Evolutionary conservation across 2,888 invertebrate species (phyloP).

Genomic region (Drosophila koepferae): DNA sequence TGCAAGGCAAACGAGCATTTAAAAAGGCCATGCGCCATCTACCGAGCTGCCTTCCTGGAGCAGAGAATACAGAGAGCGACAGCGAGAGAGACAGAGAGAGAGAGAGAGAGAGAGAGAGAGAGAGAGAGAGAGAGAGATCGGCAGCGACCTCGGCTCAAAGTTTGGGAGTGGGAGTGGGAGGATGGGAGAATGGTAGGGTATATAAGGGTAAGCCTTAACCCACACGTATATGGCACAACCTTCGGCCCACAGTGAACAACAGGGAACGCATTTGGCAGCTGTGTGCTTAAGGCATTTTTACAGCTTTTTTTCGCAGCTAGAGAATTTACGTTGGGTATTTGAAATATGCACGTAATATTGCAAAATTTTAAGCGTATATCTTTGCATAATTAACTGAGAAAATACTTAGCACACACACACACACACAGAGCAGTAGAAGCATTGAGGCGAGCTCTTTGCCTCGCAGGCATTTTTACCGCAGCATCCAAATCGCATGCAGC

Average conservation of each 20-base stretch:
- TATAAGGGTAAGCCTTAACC: conserved; percentile 41
- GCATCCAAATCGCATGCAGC: conserved; percentile 67
- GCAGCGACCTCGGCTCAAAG: conserved; percentile 36
- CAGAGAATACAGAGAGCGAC: neutral
- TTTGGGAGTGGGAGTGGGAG: conserved; percentile 4
- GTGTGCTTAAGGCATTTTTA: conserved; percentile 74
- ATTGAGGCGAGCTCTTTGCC: conserved; percentile 50
- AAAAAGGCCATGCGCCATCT: conserved; percentile 71
- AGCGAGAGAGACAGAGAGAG: neutral
- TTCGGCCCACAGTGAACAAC: conserved; percentile 17
- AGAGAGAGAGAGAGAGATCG: neutral
- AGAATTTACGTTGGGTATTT: conserved; percentile 70
- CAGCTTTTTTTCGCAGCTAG: conserved; percentile 61
- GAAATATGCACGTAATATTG: conserved; percentile 81
- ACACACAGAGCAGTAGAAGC: conserved; percentile 15
- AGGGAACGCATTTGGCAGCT: conserved; percentile 45
- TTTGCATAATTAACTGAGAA: conserved; percentile 81
- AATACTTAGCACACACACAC: conserved; percentile 66
- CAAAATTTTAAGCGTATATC: conserved; percentile 80
- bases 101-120: neutral
- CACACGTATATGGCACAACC: conserved; percentile 56
- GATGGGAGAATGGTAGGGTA: neutral
- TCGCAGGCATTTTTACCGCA: conserved; percentile 72
- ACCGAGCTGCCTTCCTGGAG: conserved; percentile 29
- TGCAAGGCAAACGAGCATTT: conserved; percentile 78